Conservation (phyloP, 2,888 invertebrate genomes). For the Hirtodrosophila duncani region DNA sequence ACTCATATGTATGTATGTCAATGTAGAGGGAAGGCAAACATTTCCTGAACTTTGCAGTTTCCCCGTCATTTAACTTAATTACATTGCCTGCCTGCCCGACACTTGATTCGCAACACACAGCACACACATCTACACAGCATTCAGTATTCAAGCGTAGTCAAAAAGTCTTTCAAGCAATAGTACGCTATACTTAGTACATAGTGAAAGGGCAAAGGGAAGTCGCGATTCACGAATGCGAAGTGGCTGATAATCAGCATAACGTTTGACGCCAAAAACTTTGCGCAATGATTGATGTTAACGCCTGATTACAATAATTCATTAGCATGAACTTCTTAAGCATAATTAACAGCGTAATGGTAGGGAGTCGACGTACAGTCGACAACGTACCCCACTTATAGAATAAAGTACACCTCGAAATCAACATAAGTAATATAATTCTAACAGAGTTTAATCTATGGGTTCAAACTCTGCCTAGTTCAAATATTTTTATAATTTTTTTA, state of each 20-base stretch:
- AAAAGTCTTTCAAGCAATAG: constrained; percentile 21
- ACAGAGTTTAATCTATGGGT: too few relatives aligned
- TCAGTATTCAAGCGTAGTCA: constrained; percentile 22
- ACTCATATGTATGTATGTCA: constrained; percentile 4
- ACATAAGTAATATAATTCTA: too few relatives aligned
- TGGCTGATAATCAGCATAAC: constrained; percentile 10
- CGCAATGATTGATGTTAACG: constrained; percentile 51
- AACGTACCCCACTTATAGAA: too few relatives aligned
- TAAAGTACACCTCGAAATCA: too few relatives aligned
- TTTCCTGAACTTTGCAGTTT: constrained; percentile 56
- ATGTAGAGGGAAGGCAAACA: constrained; percentile 27
- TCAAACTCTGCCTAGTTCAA: too few relatives aligned
- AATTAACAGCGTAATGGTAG: constrained; percentile 4
- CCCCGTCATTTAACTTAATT: constrained; percentile 65
- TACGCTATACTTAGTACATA: too few relatives aligned
- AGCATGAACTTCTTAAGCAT: constrained; percentile 21
- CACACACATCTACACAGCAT: constrained; percentile 10
- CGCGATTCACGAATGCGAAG: not conserved
- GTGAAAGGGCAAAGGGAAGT: not conserved
- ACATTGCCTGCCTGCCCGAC: constrained; percentile 52
- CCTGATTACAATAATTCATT: constrained; percentile 62
- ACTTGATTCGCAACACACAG: constrained; percentile 40
- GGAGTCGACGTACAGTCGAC: too few relatives aligned
- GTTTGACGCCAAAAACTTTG: constrained; percentile 24
- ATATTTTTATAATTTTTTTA: too few relatives aligned